These are phyloP conservation scores for Troilus luridus DNA, from an alignment of 2,888 invertebrate genomes.

Conservation along the genomic window DNA sequence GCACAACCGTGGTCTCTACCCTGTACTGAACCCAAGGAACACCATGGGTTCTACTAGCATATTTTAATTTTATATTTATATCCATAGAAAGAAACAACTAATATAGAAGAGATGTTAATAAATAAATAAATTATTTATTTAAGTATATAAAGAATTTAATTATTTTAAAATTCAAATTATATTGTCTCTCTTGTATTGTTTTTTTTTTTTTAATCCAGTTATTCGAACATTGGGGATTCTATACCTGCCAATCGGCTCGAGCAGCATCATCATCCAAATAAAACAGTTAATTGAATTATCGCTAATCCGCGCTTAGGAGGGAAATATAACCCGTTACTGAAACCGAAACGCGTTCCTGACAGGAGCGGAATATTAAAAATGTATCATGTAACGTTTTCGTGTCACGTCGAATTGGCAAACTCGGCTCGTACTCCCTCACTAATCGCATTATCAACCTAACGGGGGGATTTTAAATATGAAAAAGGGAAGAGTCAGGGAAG, in stretches of 20 bases:
- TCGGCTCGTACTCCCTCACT: not conserved
- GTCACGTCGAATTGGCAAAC: constrained; percentile 27
- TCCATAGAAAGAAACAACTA: too few species aligned
- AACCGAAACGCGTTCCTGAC: not conserved
- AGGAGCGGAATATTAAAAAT: constrained; percentile 21
- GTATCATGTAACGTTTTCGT: not conserved
- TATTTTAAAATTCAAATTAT: not conserved
- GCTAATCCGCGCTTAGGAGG: not conserved
- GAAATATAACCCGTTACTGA: not conserved
- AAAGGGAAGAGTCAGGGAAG: not conserved
- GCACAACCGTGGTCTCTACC: too few species aligned
- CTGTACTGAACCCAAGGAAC: too few species aligned
- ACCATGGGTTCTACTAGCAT: too few species aligned
- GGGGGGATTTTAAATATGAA: not conserved
- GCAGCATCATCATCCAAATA: not conserved
- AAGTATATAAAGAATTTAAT: not conserved
- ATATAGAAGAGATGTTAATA: too few species aligned
- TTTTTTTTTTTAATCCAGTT: not conserved
- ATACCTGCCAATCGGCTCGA: not conserved
- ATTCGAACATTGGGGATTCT: not conserved
- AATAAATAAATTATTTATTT: not conserved
- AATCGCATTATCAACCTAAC: not conserved
- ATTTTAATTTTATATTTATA: too few species aligned
- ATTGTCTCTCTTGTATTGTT: not conserved
- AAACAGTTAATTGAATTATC: not conserved